Base-by-base conservation (phyloP, 2,113 vertebrate species). In the Rostratula benghalensis region DNA sequence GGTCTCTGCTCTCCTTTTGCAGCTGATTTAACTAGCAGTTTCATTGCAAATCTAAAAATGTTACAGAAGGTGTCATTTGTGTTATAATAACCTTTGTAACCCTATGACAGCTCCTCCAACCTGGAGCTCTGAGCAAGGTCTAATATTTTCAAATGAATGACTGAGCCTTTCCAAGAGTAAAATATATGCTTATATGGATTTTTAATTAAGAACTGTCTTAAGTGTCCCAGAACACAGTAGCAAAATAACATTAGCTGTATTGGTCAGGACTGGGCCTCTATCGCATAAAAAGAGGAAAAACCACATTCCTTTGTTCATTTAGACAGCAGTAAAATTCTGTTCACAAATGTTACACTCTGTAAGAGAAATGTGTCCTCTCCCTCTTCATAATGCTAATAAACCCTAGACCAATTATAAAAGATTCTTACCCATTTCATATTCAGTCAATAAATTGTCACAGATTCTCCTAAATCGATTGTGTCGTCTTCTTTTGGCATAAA, bases 81-180 rank as follows among this genome's bases (percentile, higher is more conserved):
- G 9, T 87, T 96, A 23, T 74, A 94, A 91, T 80, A 96, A 96
- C 84, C 92, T 91, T 76, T 90, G 22, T 24, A 95, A 93, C 76
- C 28, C 35, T 91, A 48, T 93, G 82, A 87, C 73, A 87, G 43
- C 16, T 90, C 12, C n/a, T 89, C 30, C 65, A 78, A 8, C 50
- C 24, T 77, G 33, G 50, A 94, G 35, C 16, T 48, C 39, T 85
- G 76, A 69, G 73, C 5, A 64, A 33, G 3, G 21, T 65, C 78
- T 83, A 73, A 56, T 80, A 59, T 74, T 93, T 94, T 90, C 68
- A 61, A 39, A 76, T 70, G 68, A 93, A 86, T 75, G 6, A 54
- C 37, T 70, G 11, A 17, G 59, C 28, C 28, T 80, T 97, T 92
- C 46, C 39, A 60, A 37, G n/a, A 73, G 1, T 67, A 53, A 73